Evolutionary conservation across 2,888 invertebrate genomes (phyloP).

Genomic region (Leptopilina myrica): DNA sequence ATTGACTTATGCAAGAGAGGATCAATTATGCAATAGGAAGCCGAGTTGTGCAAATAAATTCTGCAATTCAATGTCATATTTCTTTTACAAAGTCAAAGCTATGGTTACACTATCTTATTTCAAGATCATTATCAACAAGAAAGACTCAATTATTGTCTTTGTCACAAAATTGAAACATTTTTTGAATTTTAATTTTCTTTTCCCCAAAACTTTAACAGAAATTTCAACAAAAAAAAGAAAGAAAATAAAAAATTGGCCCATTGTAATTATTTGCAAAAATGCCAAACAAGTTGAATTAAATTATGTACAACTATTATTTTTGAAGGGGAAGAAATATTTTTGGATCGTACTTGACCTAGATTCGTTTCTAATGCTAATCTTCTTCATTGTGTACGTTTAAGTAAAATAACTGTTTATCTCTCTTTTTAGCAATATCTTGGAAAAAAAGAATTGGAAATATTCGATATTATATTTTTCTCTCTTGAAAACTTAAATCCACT

Average conservation of each 20-base stretch:
- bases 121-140: constrained; percentile 5
- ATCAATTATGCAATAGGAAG: constrained; percentile 15
- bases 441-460: no score
- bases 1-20: constrained; percentile 36
- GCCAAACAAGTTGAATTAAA: background rate
- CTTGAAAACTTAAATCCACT: no score
- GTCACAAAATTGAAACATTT: background rate
- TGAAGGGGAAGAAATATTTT: constrained; percentile 18
- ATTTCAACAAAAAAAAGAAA: no score
- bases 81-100: constrained; percentile 2
- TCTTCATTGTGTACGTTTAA: constrained; percentile 6
- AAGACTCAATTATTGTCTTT: background rate
- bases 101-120: background rate
- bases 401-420: background rate
- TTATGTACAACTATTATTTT: background rate
- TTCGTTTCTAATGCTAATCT: constrained; percentile 27
- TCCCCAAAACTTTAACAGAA: no score
- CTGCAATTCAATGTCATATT: constrained; percentile 3
- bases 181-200: no score
- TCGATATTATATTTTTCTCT: no score
- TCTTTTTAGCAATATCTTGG: no score
- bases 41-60: background rate
- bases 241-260: background rate
- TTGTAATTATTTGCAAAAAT: background rate
- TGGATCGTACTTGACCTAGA: constrained; percentile 32